Evolutionary conservation across 2,797 vertebrate genomes (phyloP).

Genomic region (Coregonus ussuriensis): DNA sequence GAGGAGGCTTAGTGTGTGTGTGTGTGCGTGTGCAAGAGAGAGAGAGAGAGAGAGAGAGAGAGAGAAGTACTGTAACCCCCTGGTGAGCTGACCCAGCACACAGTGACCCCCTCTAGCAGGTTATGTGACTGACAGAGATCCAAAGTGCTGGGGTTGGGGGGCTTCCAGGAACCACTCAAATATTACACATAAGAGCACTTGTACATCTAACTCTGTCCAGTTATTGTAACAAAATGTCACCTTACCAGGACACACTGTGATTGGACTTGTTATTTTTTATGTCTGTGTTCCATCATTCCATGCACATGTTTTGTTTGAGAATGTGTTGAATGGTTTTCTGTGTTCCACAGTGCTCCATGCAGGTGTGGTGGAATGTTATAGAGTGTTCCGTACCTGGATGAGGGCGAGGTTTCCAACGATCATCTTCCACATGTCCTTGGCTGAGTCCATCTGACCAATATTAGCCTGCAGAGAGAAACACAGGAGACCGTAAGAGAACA

Average conservation of each 20-base stretch:
- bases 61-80: background rate
- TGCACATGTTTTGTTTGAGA: too few species aligned
- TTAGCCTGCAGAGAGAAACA: conserved; percentile 84
- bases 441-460: conserved; percentile 95
- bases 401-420: conserved; percentile 96
- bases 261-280: background rate
- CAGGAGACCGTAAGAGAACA: conserved; percentile 35
- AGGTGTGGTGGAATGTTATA: background rate
- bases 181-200: too few species aligned
- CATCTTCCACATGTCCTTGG: conserved; percentile 97
- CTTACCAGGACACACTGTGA: background rate
- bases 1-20: background rate
- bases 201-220: background rate
- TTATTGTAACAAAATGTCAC: background rate
- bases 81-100: conserved; percentile 8
- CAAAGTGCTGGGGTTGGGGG: conserved; percentile 8
- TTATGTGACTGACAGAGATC: conserved; percentile 8
- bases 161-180: conserved; percentile 40
- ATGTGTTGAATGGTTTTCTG: background rate
- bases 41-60: too few species aligned
- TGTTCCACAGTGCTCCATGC: background rate
- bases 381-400: conserved; percentile 83
- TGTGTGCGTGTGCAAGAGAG: background rate
- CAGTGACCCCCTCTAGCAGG: conserved; percentile 17
- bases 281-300: too few species aligned